Percentiles rank a stretch among this genome's conserved stretches.
Evolutionary conservation across 2,888 invertebrate species (phyloP).

Genomic region (Drosophila flavopinicola): DNA sequence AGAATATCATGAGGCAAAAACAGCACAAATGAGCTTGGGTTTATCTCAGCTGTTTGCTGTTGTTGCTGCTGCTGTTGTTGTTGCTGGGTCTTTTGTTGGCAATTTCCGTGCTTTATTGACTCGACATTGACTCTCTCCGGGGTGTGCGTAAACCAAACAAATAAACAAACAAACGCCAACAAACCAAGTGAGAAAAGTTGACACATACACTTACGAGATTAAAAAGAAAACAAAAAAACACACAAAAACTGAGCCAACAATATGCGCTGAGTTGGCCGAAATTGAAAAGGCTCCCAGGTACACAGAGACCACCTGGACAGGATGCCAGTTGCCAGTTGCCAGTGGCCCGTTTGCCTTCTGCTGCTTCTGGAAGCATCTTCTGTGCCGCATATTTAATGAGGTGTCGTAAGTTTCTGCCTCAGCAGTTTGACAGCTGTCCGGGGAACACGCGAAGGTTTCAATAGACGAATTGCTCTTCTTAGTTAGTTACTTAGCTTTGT

Average conservation of each 20-base stretch:
- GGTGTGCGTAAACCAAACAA: constrained; percentile 67
- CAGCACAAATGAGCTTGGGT: constrained; percentile 69
- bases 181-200: constrained; percentile 66
- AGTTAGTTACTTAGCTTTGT: constrained; percentile 23
- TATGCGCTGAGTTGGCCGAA: constrained; percentile 52
- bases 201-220: constrained; percentile 79
- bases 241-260: constrained; percentile 15
- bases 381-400: constrained; percentile 65
- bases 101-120: constrained; percentile 62
- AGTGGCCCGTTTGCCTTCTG: constrained; percentile 18
- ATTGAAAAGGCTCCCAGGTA: constrained; percentile 51
- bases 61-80: constrained; percentile 40
- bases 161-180: constrained; percentile 44
- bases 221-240: constrained; percentile 41
- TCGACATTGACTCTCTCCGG: constrained; percentile 68
- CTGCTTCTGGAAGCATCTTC: constrained; percentile 33
- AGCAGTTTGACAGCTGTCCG: constrained; percentile 63
- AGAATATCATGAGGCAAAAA: constrained; percentile 73
- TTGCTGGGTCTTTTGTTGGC: constrained; percentile 55
- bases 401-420: constrained; percentile 61
- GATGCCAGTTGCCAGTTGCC: constrained; percentile 14
- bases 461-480: constrained; percentile 43
- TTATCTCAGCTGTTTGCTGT: constrained; percentile 15
- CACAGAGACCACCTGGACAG: constrained; percentile 28
- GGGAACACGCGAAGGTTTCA: constrained; percentile 35